phyloP scores from a whole-genome alignment of 2,797 vertebrate genomes.

The Enteromius treurensis region DNA sequence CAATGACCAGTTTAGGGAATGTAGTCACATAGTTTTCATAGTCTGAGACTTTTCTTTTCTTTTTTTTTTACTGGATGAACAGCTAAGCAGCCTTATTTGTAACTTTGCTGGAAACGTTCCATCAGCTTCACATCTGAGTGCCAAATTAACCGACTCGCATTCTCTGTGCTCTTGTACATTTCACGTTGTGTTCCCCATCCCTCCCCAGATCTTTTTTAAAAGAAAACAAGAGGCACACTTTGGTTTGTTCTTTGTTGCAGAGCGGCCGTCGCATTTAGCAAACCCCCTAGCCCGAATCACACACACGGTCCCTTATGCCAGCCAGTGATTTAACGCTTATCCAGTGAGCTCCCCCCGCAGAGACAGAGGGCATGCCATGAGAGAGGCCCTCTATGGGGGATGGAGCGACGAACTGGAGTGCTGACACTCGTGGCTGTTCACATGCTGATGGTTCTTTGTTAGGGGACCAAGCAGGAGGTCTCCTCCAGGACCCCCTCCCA shows the following conservation, averaged over 20 bases:
- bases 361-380: constrained; percentile 59
- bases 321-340: constrained; percentile 48
- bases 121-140: constrained; percentile 18
- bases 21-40: constrained; percentile 10
- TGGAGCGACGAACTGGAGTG: constrained; percentile 57
- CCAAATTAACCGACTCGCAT: constrained; percentile 41
- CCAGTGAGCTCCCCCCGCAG: constrained; percentile 4
- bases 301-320: constrained; percentile 48
- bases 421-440: constrained; percentile 69
- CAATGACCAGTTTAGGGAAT: constrained; percentile 11
- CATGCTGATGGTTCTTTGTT: constrained; percentile 78
- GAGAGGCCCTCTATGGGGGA: constrained; percentile 45
- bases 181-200: constrained; percentile 34
- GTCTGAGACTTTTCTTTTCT: background rate
- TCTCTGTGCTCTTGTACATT: constrained; percentile 49
- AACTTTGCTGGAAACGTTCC: constrained; percentile 10
- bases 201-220: constrained; percentile 43
- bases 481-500: constrained; percentile 53
- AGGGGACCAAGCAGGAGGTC: constrained; percentile 55
- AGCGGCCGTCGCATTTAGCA: constrained; percentile 8
- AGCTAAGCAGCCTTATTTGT: constrained; percentile 28
- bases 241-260: constrained; percentile 43
- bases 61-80: background rate
- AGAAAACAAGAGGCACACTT: constrained; percentile 60
- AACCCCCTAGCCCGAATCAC: constrained; percentile 39